These are phyloP conservation scores for Clunio marinus DNA, from an alignment of 2,888 invertebrate species.

Conservation along the genomic window DNA sequence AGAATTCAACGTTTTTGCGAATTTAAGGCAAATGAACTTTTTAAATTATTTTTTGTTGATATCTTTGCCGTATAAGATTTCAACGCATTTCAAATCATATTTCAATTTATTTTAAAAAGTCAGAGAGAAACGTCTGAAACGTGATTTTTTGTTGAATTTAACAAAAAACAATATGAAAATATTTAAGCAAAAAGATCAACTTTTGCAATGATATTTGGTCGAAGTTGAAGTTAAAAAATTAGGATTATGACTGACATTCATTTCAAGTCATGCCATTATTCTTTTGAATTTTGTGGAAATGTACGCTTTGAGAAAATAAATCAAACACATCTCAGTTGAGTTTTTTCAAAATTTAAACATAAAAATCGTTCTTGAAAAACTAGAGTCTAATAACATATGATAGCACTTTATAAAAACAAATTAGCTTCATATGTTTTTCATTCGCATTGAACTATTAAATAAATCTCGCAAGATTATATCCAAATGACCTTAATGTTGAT, in stretches of 20 bases:
- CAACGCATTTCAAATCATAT: no score
- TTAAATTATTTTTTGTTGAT: neutral
- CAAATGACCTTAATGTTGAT: slow-evolving; percentile 38
- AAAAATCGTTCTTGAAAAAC: neutral
- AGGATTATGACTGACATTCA: neutral
- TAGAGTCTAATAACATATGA: neutral
- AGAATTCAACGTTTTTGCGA: neutral
- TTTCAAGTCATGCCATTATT: neutral
- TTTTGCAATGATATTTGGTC: neutral
- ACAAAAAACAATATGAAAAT: neutral
- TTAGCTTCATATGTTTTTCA: slow-evolving; percentile 5
- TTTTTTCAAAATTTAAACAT: neutral
- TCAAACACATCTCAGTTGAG: neutral
- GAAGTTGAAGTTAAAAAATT: neutral
- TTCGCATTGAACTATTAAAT: neutral
- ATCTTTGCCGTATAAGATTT: no score
- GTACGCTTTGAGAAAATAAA: neutral
- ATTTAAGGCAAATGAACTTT: neutral
- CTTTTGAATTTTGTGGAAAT: no score
- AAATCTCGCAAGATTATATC: slow-evolving; percentile 25
- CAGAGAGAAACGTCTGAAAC: no score
- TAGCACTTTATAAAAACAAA: slow-evolving; percentile 25
- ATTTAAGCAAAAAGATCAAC: neutral
- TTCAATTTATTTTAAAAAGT: no score
- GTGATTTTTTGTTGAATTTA: neutral